phyloP scores from a whole-genome alignment of 2,888 invertebrate species.

The Quadriops clusia region DNA sequence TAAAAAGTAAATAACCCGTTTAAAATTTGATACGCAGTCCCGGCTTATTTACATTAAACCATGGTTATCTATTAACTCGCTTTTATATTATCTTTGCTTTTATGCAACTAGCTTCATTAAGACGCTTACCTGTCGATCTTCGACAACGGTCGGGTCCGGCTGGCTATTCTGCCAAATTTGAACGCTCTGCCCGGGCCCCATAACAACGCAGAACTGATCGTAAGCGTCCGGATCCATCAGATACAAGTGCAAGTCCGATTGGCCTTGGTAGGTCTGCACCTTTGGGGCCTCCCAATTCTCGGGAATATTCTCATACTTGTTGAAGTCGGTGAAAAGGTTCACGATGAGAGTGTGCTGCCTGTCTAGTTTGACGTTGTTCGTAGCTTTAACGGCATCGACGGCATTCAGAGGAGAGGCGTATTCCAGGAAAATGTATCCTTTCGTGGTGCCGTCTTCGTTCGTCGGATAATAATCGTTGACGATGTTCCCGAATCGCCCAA shows the following conservation, averaged over 20 bases:
- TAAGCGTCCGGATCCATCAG: slow-evolving; percentile 88
- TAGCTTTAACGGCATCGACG: slow-evolving; percentile 74
- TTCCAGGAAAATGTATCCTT: slow-evolving; percentile 90
- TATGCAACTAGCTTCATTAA: not conserved
- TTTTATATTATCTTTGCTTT: too few species aligned
- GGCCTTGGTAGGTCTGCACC: slow-evolving; percentile 80
- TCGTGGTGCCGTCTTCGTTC: slow-evolving; percentile 70
- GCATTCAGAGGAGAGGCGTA: slow-evolving; percentile 76
- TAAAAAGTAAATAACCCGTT: too few species aligned
- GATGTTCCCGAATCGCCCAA: slow-evolving; percentile 76
- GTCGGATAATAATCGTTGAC: slow-evolving; percentile 84
- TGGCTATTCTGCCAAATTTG: slow-evolving; percentile 81
- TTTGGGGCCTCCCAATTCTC: slow-evolving; percentile 89
- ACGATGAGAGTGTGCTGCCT: slow-evolving; percentile 90
- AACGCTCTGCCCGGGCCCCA: slow-evolving; percentile 61
- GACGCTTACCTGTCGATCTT: slow-evolving; percentile 62
- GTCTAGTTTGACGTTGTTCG: slow-evolving; percentile 90
- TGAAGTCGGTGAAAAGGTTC: slow-evolving; percentile 90
- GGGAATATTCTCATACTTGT: slow-evolving; percentile 83
- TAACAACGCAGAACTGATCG: slow-evolving; percentile 89
- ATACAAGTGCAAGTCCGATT: slow-evolving; percentile 87
- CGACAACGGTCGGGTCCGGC: slow-evolving; percentile 72
- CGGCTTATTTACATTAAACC: too few species aligned
- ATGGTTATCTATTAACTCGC: too few species aligned
- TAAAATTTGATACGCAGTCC: too few species aligned